phyloP scores from a whole-genome alignment of 1,140 invertebrate species.

The Drosophila orosa region DNA sequence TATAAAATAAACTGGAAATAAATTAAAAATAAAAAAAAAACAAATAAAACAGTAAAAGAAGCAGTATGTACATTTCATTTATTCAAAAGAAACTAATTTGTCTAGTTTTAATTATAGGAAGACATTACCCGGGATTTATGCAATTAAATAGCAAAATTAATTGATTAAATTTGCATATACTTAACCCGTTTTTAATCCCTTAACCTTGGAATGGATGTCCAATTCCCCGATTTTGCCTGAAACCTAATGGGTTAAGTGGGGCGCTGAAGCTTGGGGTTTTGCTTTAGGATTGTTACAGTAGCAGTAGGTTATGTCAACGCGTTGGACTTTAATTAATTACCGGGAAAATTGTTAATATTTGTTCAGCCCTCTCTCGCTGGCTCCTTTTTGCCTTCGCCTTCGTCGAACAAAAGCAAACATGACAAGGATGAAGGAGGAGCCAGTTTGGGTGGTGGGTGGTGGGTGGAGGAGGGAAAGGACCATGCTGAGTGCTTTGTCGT shows the following conservation, averaged over 20 bases:
- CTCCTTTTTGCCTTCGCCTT: not conserved
- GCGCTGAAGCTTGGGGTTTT: not conserved
- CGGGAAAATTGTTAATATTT: conserved; percentile 75
- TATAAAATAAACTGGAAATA: not conserved
- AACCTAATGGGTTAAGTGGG: conserved; percentile 15
- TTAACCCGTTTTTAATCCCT: conserved; percentile 12
- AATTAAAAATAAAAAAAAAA: not conserved
- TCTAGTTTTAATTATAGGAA: not conserved
- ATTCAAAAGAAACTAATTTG: not conserved
- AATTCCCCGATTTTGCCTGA: conserved; percentile 9
- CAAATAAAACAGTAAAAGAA: not conserved
- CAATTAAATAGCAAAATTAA: conserved; percentile 1
- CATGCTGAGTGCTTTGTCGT: conserved; percentile 45
- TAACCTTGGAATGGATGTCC: not conserved
- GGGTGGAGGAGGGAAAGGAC: not conserved
- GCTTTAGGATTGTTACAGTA: conserved; percentile 4
- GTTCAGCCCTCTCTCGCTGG: conserved; percentile 37
- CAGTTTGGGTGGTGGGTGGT: too few species aligned
- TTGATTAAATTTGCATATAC: conserved; percentile 14
- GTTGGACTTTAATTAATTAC: conserved; percentile 75
- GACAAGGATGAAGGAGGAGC: not conserved
- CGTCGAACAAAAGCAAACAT: conserved; percentile 54
- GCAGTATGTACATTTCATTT: not conserved
- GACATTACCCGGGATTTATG: not conserved
- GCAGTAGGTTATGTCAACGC: conserved; percentile 51